Percentiles rank a stretch among this genome's conserved stretches.
Conservation (phyloP, 1,140 invertebrate genomes). For the Pseudomyrmex dendroicus region DNA sequence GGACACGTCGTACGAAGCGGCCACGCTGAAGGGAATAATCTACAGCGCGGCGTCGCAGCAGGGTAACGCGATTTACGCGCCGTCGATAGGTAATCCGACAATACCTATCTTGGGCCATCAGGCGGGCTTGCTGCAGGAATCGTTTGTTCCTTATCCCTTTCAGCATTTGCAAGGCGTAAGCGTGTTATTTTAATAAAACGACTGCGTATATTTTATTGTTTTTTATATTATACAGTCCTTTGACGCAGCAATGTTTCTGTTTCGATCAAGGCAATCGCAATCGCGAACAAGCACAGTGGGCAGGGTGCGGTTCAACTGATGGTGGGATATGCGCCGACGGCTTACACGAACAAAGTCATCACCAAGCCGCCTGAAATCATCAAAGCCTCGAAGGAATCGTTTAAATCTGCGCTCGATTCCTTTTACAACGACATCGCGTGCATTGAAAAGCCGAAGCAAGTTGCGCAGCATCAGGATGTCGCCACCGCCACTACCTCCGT, state of each 20-base stretch:
- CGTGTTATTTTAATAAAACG: not conserved
- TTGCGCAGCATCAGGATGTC: conserved; percentile 46
- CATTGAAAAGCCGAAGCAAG: conserved; percentile 80
- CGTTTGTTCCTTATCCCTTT: conserved; percentile 83
- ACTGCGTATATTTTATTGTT: too few species aligned
- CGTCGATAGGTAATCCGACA: conserved; percentile 77
- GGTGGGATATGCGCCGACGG: conserved; percentile 81
- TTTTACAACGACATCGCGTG: conserved; percentile 88
- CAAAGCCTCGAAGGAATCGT: conserved; percentile 79
- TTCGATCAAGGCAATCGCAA: conserved; percentile 76
- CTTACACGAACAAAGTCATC: conserved; percentile 83
- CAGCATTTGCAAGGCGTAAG: conserved; percentile 82
- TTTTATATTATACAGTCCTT: not conserved
- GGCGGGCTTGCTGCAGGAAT: conserved; percentile 80
- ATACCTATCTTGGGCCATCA: conserved; percentile 79
- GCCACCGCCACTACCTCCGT: not conserved
- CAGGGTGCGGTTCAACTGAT: conserved; percentile 81
- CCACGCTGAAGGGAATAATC: conserved; percentile 71
- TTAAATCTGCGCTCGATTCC: conserved; percentile 85
- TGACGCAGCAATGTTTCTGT: conserved; percentile 35
- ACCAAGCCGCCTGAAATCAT: conserved; percentile 78
- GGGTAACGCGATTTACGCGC: conserved; percentile 80
- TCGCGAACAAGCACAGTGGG: conserved; percentile 79
- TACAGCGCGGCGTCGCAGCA: conserved; percentile 78
- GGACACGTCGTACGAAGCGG: conserved; percentile 77